Conservation (phyloP, 92 coral and sea anemone species). For the Bergia puertoricense region DNA sequence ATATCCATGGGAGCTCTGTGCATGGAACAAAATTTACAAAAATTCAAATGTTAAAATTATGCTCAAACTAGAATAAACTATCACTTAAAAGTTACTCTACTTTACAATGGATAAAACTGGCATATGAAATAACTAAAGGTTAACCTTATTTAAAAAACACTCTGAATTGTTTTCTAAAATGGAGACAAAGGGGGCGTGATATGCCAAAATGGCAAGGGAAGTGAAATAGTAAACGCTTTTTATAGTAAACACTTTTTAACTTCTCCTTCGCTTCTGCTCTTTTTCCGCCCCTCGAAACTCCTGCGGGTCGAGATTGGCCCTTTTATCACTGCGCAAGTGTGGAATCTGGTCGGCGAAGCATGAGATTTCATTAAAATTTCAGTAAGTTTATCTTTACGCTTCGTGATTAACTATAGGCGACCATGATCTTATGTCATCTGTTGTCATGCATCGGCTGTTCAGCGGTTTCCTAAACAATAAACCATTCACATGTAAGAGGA, state of each 20-base stretch:
- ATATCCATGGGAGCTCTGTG: too few species aligned
- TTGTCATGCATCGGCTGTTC: conserved; percentile 9
- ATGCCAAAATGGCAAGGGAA: neutral
- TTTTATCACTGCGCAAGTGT: neutral
- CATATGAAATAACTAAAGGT: too few species aligned
- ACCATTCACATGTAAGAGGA: conserved; percentile 29
- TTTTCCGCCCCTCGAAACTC: neutral
- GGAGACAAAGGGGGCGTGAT: too few species aligned
- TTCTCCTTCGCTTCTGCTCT: neutral
- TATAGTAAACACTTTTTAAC: too few species aligned
- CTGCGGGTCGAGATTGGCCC: neutral
- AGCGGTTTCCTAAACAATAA: conserved; percentile 15
- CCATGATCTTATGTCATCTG: conserved; percentile 31
- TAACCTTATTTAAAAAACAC: too few species aligned
- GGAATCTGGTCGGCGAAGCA: neutral
- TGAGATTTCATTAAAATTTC: conserved; percentile 1
- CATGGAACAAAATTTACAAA: too few species aligned
- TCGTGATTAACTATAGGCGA: conserved; percentile 11
- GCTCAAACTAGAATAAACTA: too few species aligned
- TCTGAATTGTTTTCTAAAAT: too few species aligned
- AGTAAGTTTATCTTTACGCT: conserved; percentile 14
- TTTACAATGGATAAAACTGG: too few species aligned
- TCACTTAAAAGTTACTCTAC: too few species aligned
- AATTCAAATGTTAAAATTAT: too few species aligned
- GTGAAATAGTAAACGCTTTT: too few species aligned